These are phyloP conservation scores for Ramphastos sulfuratus DNA, from an alignment of 2,113 vertebrate genomes.

Conservation along the genomic window DNA sequence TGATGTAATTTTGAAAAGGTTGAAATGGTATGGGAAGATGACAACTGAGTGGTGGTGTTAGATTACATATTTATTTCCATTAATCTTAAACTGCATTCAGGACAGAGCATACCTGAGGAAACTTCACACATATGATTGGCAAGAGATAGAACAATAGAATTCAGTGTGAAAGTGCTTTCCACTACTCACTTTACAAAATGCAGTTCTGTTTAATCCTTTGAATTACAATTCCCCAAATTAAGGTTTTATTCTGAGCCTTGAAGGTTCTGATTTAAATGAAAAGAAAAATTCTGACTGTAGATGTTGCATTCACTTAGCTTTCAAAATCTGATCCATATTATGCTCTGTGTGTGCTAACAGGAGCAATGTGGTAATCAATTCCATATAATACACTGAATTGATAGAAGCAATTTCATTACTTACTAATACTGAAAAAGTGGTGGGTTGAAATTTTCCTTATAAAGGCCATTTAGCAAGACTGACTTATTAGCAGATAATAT, in stretches of 20 bases:
- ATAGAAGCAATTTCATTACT: conserved; percentile 51
- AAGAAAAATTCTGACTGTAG: neutral
- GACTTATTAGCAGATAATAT: conserved; percentile 10
- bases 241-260: neutral
- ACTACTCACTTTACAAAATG: neutral
- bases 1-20: neutral
- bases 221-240: neutral
- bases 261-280: neutral
- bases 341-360: conserved; percentile 26
- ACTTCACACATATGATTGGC: neutral
- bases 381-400: conserved; percentile 35
- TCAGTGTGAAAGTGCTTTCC: neutral
- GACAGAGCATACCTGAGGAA: neutral
- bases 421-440: conserved; percentile 54
- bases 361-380: conserved; percentile 45
- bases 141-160: neutral
- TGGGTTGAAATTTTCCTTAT: conserved; percentile 32
- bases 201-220: neutral
- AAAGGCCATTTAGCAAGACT: conserved; percentile 4
- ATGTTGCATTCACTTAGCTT: neutral
- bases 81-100: neutral
- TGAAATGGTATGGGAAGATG: neutral
- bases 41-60: neutral
- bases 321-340: neutral
- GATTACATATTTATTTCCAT: neutral